Percentiles rank a stretch among this genome's conserved stretches.
phyloP scores from a whole-genome alignment of 2,888 invertebrate genomes.

The Axea sp. region DNA sequence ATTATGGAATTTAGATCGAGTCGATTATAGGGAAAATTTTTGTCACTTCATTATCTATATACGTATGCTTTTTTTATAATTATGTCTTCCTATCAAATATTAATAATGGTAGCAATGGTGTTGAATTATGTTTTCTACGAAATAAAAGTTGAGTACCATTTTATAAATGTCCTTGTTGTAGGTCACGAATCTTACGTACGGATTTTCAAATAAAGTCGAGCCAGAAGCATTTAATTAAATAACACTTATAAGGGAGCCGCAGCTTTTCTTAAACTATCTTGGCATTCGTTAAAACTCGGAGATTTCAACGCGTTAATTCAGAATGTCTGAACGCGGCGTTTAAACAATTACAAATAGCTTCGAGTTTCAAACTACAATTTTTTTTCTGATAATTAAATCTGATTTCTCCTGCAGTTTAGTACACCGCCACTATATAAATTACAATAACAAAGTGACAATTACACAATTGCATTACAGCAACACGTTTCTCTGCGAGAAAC shows the following conservation, averaged over 20 bases:
- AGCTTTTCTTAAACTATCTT: constrained; percentile 4
- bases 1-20: constrained; percentile 12
- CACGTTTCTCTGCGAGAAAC: constrained; percentile 21
- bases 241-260: constrained; percentile 10
- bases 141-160: too few species aligned
- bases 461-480: constrained; percentile 4
- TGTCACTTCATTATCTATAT: too few species aligned
- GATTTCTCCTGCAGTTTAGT: too few species aligned
- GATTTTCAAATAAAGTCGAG: not conserved
- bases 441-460: constrained; percentile 21
- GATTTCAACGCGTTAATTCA: constrained; percentile 9
- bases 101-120: too few species aligned
- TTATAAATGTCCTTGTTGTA: too few species aligned
- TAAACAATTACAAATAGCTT: constrained; percentile 1
- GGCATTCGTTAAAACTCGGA: not conserved
- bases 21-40: not conserved
- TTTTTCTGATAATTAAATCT: too few species aligned
- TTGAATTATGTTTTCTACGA: too few species aligned
- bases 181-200: too few species aligned
- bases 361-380: not conserved
- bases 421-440: too few species aligned
- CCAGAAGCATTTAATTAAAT: constrained; percentile 12
- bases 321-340: not conserved
- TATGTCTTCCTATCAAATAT: too few species aligned
- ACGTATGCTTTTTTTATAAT: too few species aligned